phyloP scores from a whole-genome alignment of 2,888 invertebrate genomes.

The Dynastes grantii region DNA sequence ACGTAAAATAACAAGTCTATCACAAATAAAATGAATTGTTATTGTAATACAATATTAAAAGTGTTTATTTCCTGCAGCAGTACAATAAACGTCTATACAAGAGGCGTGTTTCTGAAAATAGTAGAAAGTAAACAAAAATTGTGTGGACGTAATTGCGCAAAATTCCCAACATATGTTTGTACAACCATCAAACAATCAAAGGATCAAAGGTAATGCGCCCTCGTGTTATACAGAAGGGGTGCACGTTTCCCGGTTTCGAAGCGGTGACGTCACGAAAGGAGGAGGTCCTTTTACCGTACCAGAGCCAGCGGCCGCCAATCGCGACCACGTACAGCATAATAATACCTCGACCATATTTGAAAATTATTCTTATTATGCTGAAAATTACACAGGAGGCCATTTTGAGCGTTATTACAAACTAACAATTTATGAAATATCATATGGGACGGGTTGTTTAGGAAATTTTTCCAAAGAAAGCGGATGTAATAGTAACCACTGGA shows the following conservation, averaged over 20 bases:
- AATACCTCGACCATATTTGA: conserved; percentile 68
- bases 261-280: conserved; percentile 44
- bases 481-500: neutral
- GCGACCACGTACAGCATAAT: conserved; percentile 59
- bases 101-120: conserved; percentile 10
- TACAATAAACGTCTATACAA: neutral
- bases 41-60: neutral
- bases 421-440: conserved; percentile 52
- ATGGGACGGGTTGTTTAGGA: neutral
- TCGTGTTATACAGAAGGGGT: conserved; percentile 26
- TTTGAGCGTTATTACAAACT: conserved; percentile 60
- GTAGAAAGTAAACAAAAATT: conserved; percentile 25
- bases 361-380: conserved; percentile 69
- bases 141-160: conserved; percentile 37
- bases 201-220: conserved; percentile 15
- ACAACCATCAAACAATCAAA: conserved; percentile 36
- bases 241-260: conserved; percentile 32
- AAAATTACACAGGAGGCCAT: conserved; percentile 66
- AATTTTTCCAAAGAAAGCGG: neutral
- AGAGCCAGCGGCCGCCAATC: conserved; percentile 58
- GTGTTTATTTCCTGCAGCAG: neutral
- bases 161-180: conserved; percentile 32
- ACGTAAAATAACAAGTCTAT: neutral
- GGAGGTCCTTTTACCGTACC: conserved; percentile 20
- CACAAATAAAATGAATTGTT: neutral